Conservation (phyloP, 1,140 invertebrate genomes). For the Pseudomyrmex pallidus region DNA sequence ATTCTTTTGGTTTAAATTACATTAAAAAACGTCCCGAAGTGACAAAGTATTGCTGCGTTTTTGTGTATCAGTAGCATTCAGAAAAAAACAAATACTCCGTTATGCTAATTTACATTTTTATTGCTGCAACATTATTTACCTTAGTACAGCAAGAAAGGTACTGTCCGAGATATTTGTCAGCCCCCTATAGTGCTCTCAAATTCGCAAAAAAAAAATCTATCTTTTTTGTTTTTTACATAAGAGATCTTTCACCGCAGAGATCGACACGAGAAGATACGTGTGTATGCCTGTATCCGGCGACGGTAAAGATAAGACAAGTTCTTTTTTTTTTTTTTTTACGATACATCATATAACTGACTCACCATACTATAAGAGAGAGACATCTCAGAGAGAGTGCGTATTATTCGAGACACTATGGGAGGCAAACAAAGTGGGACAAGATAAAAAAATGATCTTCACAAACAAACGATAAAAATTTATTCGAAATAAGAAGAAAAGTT, state of each 20-base stretch:
- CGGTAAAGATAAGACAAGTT: slow-evolving; percentile 5
- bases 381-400: slow-evolving; percentile 11
- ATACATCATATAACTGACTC: slow-evolving; percentile 18
- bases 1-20: background rate
- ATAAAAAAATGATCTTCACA: slow-evolving; percentile 24
- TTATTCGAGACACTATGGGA: slow-evolving; percentile 66
- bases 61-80: slow-evolving; percentile 71
- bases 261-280: slow-evolving; percentile 2
- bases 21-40: background rate
- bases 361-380: background rate
- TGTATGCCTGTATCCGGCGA: slow-evolving; percentile 26
- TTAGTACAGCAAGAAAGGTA: slow-evolving; percentile 81
- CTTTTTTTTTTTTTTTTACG: too few species aligned
- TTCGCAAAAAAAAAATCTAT: slow-evolving; percentile 32
- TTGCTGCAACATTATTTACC: slow-evolving; percentile 84
- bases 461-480: slow-evolving; percentile 32
- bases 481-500: slow-evolving; percentile 7
- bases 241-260: background rate
- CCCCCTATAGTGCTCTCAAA: slow-evolving; percentile 74
- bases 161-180: slow-evolving; percentile 74
- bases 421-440: slow-evolving; percentile 59
- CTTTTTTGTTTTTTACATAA: slow-evolving; percentile 28
- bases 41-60: slow-evolving; percentile 81
- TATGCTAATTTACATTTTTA: slow-evolving; percentile 85
- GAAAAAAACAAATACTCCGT: slow-evolving; percentile 80